A percentile compares a stretch with the other conserved stretches of the same genome.
Evolutionary conservation across 2,113 vertebrate genomes (phyloP).

Genomic region (Henicopernis longicauda): DNA sequence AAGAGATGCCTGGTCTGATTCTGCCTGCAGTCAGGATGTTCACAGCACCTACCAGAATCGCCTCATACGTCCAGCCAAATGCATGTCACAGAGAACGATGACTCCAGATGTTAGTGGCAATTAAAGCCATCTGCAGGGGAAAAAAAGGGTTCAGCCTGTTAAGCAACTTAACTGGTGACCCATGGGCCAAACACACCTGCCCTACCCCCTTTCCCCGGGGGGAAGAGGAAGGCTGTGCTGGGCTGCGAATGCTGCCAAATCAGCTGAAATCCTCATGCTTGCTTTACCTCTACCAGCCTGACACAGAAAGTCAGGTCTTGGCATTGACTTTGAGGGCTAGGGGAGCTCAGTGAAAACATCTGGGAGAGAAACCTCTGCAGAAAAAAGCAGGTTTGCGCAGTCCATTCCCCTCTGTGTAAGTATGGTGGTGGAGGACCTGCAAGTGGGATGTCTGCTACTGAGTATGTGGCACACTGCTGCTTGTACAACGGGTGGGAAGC

Average conservation of each 20-base stretch:
- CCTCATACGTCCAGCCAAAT: not conserved
- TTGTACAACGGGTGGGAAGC: not conserved
- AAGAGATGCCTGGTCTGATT: not conserved
- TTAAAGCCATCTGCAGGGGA: not conserved
- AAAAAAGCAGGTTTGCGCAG: rapidly evolving
- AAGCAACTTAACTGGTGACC: not conserved
- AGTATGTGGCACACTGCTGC: rapidly evolving
- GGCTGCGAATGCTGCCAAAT: not conserved
- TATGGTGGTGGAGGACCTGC: not conserved
- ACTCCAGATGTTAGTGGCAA: not conserved
- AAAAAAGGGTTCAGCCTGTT: not conserved
- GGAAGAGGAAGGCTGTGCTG: not conserved
- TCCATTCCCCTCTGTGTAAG: not conserved
- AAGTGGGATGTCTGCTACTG: not conserved
- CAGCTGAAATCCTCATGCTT: not conserved
- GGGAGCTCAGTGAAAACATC: not conserved
- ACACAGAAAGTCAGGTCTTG: not conserved
- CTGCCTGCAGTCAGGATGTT: not conserved
- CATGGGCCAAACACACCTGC: not conserved
- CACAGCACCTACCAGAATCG: not conserved
- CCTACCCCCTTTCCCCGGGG: not conserved
- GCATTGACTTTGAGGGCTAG: not conserved
- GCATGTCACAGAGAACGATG: rapidly evolving
- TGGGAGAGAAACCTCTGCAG: not conserved
- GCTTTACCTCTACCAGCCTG: not conserved